phyloP scores from a whole-genome alignment of 2,113 vertebrate species.

The Pteruthius melanotis region DNA sequence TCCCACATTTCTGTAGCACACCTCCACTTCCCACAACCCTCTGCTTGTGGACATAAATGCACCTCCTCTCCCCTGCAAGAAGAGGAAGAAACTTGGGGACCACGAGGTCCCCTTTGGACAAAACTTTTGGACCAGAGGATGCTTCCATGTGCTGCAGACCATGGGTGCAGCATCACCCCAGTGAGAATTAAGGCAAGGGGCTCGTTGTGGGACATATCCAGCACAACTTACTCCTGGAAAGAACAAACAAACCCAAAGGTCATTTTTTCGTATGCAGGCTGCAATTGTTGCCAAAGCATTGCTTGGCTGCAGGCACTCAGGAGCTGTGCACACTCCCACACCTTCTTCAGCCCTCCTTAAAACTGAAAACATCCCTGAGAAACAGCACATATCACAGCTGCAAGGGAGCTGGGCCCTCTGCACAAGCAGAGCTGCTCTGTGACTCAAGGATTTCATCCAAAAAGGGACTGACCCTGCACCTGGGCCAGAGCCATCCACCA shows the following conservation, averaged over 20 bases:
- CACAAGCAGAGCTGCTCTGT: background rate
- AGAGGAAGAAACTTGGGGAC: background rate
- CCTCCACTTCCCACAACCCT: fast-evolving
- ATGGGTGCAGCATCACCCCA: background rate
- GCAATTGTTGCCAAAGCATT: background rate
- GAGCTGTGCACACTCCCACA: background rate
- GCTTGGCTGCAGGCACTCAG: background rate
- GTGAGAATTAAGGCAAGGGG: background rate
- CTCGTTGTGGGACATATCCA: background rate
- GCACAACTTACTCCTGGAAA: background rate
- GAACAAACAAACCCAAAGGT: background rate
- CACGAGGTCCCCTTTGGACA: background rate
- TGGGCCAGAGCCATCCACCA: background rate
- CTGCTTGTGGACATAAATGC: background rate
- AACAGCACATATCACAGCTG: background rate
- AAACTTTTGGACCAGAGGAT: background rate
- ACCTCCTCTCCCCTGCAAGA: background rate
- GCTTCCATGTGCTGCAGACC: background rate
- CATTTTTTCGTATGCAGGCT: background rate
- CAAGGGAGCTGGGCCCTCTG: background rate
- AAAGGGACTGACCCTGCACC: background rate
- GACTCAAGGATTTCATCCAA: background rate
- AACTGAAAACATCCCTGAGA: background rate
- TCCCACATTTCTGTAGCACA: background rate
- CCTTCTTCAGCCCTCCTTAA: background rate